Conservation (phyloP, 2,113 vertebrate species). For the Rhinopithecus roxellana region DNA sequence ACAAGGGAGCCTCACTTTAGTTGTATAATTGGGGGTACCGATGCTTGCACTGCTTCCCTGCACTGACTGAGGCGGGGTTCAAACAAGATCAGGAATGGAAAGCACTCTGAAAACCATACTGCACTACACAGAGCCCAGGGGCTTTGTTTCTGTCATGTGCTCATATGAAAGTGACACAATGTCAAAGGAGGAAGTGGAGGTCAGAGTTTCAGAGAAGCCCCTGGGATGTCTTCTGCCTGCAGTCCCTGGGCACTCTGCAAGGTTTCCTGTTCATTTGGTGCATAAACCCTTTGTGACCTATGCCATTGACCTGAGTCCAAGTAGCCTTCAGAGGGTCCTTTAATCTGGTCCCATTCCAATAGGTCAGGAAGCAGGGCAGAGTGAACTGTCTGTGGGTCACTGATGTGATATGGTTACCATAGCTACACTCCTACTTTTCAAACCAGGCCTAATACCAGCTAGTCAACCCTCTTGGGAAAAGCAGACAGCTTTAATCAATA, state of each 20-base stretch:
- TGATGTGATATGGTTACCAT: not conserved
- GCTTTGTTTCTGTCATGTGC: accelerated
- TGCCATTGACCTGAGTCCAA: not conserved
- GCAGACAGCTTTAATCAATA: not conserved
- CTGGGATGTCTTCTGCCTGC: not conserved
- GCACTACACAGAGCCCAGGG: accelerated
- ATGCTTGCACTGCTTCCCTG: not conserved
- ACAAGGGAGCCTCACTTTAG: not conserved
- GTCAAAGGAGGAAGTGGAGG: not conserved
- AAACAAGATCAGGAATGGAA: not conserved
- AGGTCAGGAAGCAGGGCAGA: not conserved
- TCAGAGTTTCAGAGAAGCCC: not conserved
- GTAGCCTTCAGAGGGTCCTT: not conserved
- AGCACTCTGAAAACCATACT: not conserved
- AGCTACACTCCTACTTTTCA: not conserved
- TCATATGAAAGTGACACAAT: accelerated
- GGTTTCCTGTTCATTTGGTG: not conserved
- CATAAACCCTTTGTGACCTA: not conserved
- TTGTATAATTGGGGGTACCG: not conserved
- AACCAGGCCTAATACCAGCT: not conserved
- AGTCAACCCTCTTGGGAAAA: not conserved
- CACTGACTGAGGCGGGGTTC: not conserved
- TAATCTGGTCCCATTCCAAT: not conserved
- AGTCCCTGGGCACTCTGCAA: not conserved
- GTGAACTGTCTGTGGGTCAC: not conserved